Base-by-base conservation (phyloP, 1,140 invertebrate species). In the Pogonomyrmex barbatus region DNA sequence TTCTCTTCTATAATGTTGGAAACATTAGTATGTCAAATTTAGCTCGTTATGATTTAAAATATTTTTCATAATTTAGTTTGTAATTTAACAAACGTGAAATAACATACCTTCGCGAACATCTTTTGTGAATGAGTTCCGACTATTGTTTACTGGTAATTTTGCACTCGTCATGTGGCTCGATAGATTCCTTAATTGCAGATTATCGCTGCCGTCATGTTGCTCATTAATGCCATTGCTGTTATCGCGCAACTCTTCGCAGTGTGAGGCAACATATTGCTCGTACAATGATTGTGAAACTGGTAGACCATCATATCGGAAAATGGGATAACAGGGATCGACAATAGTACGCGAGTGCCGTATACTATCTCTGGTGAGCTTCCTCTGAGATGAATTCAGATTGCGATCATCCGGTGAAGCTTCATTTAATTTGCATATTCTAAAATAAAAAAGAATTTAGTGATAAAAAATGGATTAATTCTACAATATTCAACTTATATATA, bases 241-340 rank as follows among this genome's bases (percentile, higher is more conserved):
- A 9, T 88, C 79, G n/a, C 90, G 77, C 9, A 93, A 39, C 39
- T 94, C 88, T 17, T 93, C 88, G 75, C 92, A 94, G 45, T 95
- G 94, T 0, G 87, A 91, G 2, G 94, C 87, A 52, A 97, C 94
- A 87, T 97, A 97, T 78, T 97, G 96, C 77, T 97, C 96, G 91
- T 97, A 97, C 0, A 98, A 94, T 8, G 96, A 96, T 77, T 96
- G 96, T 0, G 97, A 98, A 58, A 97, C 96, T 8, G 97, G 96
- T 45, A 97, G 95, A 3, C 97, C 97, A 79, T 98, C 96, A 56
- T 95, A 95, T 89, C 96, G 96, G 90, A 98, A 97, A 12, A 97
- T 96, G 36, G 97, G 97, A 95, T 97, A 97, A 68, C 95, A 95
- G 30, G 97, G 97, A 95, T 98, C 97, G 45, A 96, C 96, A 73